Conservation (phyloP, 1,140 invertebrate species). For the Drosophila burlai region DNA sequence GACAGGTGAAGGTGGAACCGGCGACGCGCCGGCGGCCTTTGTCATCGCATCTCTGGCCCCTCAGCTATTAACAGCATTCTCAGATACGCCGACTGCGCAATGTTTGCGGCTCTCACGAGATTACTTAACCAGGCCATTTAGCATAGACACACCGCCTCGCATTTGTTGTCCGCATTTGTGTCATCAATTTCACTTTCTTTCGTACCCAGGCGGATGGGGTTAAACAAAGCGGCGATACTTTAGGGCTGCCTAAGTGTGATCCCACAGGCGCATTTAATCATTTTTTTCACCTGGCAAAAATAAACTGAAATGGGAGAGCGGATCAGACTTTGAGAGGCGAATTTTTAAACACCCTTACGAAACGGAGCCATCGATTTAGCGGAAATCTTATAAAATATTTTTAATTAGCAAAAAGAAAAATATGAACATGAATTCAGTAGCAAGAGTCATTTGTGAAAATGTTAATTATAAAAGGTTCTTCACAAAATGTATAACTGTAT, state of each 20-base stretch:
- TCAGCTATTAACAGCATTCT: constrained; percentile 78
- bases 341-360: background rate
- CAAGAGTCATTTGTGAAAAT: no score
- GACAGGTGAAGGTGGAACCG: constrained; percentile 15
- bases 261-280: constrained; percentile 69
- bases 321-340: background rate
- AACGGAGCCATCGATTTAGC: no score
- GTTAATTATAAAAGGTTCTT: no score
- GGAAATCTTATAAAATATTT: background rate
- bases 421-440: no score
- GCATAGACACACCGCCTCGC: constrained; percentile 62
- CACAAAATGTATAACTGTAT: no score
- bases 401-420: background rate
- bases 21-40: constrained; percentile 26
- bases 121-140: constrained; percentile 84
- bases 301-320: constrained; percentile 1
- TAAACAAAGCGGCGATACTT: constrained; percentile 69
- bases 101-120: constrained; percentile 82
- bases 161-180: constrained; percentile 80
- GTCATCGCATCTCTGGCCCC: constrained; percentile 52
- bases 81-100: constrained; percentile 70
- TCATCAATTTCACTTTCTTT: constrained; percentile 84
- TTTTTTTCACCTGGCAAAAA: constrained; percentile 22
- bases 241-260: constrained; percentile 45
- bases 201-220: constrained; percentile 46